A percentile compares a stretch with the other conserved stretches of the same genome.
phyloP scores from a whole-genome alignment of 2,113 vertebrate genomes.

The Tamias sibiricus region DNA sequence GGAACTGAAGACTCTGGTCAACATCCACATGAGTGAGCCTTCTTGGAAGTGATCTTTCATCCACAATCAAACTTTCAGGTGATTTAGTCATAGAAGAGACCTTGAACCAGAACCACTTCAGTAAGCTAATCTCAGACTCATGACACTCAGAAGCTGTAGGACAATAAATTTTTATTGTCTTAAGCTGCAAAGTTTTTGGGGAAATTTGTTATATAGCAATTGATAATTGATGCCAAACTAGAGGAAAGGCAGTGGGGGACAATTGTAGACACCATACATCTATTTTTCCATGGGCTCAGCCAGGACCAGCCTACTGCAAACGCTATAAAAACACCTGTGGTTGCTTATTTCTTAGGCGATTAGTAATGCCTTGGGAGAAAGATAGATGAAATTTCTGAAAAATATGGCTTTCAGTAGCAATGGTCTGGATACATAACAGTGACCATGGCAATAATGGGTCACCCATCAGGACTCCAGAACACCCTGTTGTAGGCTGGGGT shows the following conservation, averaged over 20 bases:
- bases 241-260: background rate
- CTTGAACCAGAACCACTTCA: background rate
- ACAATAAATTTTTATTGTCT: background rate
- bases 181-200: background rate
- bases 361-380: background rate
- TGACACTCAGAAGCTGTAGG: background rate
- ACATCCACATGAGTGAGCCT: background rate
- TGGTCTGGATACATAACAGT: background rate
- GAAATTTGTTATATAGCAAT: background rate
- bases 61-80: background rate
- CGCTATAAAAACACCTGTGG: background rate
- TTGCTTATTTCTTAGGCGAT: background rate
- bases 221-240: background rate
- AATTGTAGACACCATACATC: accelerated
- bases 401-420: background rate
- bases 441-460: background rate
- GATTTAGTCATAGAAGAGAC: background rate
- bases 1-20: background rate
- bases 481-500: too few relatives aligned
- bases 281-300: background rate
- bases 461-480: background rate
- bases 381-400: background rate
- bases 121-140: background rate
- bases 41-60: background rate
- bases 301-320: background rate